Conservation (phyloP, 2,113 vertebrate species). For the Sander vitreus region DNA sequence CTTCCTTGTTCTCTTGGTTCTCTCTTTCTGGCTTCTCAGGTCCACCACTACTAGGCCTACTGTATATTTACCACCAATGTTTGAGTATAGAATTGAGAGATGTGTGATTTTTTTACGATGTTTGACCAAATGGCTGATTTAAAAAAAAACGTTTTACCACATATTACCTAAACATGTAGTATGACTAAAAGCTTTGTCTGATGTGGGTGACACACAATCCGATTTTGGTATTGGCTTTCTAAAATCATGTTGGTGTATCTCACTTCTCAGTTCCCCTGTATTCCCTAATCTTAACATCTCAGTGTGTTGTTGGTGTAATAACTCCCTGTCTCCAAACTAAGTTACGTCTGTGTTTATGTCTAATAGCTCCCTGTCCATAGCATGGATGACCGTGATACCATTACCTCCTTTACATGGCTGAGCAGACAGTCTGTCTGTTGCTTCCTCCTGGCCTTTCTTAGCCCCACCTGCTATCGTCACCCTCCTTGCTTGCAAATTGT, state of each 20-base stretch:
- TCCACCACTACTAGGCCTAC: not conserved
- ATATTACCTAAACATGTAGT: not conserved
- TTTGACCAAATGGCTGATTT: not conserved
- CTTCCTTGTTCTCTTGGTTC: not conserved
- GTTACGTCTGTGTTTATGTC: too few species aligned
- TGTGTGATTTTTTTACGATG: not conserved
- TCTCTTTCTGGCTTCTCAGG: not conserved
- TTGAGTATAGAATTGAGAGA: not conserved
- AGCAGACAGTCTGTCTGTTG: not conserved
- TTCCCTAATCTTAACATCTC: not conserved
- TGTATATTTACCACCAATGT: not conserved
- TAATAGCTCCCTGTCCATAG: constrained; percentile 34
- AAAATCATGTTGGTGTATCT: not conserved
- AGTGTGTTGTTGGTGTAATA: not conserved
- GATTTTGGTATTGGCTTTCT: not conserved
- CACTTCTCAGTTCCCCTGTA: not conserved
- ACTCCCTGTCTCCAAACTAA: too few species aligned
- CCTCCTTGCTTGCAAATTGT: too few species aligned
- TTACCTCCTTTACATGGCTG: constrained; percentile 20
- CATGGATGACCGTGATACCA: not conserved
- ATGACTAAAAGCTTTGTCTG: not conserved
- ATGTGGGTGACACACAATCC: not conserved
- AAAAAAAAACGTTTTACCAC: not conserved
- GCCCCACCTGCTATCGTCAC: constrained; percentile 9
- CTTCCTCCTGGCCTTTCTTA: not conserved